These are phyloP conservation scores for Suncus etruscus DNA, from an alignment of 2,113 vertebrate species.

Conservation along the genomic window DNA sequence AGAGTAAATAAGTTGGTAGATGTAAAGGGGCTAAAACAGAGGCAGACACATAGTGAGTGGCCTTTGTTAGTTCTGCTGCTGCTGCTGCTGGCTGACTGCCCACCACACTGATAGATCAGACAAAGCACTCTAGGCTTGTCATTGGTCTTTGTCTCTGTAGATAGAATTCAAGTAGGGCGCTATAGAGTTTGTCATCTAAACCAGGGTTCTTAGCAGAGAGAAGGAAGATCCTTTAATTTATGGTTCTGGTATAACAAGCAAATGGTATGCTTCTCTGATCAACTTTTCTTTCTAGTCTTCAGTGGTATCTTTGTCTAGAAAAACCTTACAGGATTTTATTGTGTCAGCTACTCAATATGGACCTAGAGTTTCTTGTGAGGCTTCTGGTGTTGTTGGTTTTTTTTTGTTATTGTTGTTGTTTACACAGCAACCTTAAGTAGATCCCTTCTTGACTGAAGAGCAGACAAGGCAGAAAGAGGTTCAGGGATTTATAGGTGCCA, in stretches of 20 bases:
- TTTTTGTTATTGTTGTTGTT: no score
- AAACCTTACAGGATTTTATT: not conserved
- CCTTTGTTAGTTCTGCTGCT: not conserved
- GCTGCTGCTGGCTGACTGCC: not conserved
- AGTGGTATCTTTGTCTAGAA: not conserved
- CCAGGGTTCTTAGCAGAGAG: not conserved
- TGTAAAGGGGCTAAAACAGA: not conserved
- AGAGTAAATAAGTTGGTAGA: not conserved
- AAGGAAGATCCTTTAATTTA: not conserved
- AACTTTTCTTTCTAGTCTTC: not conserved
- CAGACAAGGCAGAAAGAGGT: not conserved
- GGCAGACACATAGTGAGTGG: not conserved
- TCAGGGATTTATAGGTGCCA: not conserved
- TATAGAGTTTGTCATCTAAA: conserved; percentile 8
- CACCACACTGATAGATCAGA: not conserved
- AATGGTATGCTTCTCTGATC: not conserved
- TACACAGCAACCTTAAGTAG: not conserved
- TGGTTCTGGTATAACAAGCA: not conserved
- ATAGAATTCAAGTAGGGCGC: no score
- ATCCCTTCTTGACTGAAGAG: not conserved
- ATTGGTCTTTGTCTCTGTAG: no score
- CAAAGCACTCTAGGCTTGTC: not conserved
- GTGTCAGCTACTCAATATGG: not conserved
- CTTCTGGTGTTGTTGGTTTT: not conserved
- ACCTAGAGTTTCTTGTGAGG: rapidly evolving